Evolutionary conservation across 2,888 invertebrate genomes (phyloP), one percentile per base, ranked within the genome.

Genomic region (Hanleya hanleyi): DNA sequence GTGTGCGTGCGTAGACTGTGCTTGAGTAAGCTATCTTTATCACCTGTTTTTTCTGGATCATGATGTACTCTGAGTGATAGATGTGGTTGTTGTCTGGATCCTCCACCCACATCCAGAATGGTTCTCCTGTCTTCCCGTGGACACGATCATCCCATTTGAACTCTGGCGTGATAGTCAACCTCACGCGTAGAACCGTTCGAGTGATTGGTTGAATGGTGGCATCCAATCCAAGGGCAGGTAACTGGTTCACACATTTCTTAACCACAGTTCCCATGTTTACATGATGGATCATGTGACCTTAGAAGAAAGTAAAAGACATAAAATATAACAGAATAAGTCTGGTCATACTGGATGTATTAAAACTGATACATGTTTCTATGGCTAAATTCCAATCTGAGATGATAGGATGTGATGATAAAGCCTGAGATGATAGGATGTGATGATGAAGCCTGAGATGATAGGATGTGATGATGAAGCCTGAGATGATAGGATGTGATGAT

Each of bases 71-170:
- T 70, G 96, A 95, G 90, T 99, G 99, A 90, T 99, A 97, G 90
- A 99, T 98, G 81, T 94, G 94, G 88, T 98, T 97, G 67, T 94
- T 95, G 50, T 96, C 96, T 0, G 98, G 96, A 91, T 99, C 98
- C 90, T 99, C 98, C 37, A 99, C 95, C 97, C 99, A 98, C 74
- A 99, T 94, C 96, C 97, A 99, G 91, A 97, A 99, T 0, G 96
- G 94, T 90, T 98, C 97, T 0, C 95, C 94, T 0, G 94, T 94
- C 90, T 95, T 95, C 0, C 97, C 96, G 87, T 98, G 97, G 64
- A 97, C 93, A 84, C 85, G 94, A 88, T 97, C 96, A 85, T 96
- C 96, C 98, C 98, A 98, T 35, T 77, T 81, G 79, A 91, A 91
- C 67, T 86, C 85, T 1, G 90, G 85, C 71, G 92, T 93, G 32